Base-by-base conservation (phyloP, 2,888 invertebrate genomes). In the Caradrina clavipalpis region DNA sequence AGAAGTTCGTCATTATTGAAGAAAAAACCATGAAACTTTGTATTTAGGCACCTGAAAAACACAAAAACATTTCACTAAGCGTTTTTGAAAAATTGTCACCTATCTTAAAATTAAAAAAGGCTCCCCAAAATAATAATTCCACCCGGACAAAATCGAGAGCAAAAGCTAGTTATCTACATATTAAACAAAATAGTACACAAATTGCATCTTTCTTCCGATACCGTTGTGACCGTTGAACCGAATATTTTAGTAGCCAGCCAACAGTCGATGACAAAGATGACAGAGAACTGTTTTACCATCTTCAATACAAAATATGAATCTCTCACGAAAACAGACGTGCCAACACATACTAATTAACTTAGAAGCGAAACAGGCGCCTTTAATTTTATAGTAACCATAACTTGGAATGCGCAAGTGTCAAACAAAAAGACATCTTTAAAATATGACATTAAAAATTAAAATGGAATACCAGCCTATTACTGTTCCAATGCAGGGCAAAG, bases 391-490 rank as follows among this genome's bases (percentile, higher is more conserved):
- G 22, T 42, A 42, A 39, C 35, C 22, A 60, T 47, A 21, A 64
- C n/a, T 49, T 49, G 1, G 11, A 60, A 53, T 66, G 31, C 39
- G 21, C 51, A 49, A 54, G 47, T 63, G 47, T 45, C 22, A 54
- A 50, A 61, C 53, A 59, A 63, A 56, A 51, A 69, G 2, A 69
- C 87, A 88, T 8, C 17, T 8, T 53, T 26, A 65, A 72, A 72
- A 78, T 62, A 56, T 56, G 61, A 73, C 64, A 57, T 71, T 78
- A 60, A 69, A 58, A 42, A 67, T 73, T 3, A 4, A 26, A 26
- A 26, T 26, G 2, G 4, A 26, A 26, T 26, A 26, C 26, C 26
- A n/a, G n/a, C n/a, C n/a, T n/a, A n/a, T n/a, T n/a, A n/a, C n/a
- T n/a, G n/a, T n/a, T n/a, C 26, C 26, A 26, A 3, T 26, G 26